Evolutionary conservation across 2,113 vertebrate species (phyloP), one percentile per base, ranked within the genome.

Genomic region (Lamprologus ornatipinnis): DNA sequence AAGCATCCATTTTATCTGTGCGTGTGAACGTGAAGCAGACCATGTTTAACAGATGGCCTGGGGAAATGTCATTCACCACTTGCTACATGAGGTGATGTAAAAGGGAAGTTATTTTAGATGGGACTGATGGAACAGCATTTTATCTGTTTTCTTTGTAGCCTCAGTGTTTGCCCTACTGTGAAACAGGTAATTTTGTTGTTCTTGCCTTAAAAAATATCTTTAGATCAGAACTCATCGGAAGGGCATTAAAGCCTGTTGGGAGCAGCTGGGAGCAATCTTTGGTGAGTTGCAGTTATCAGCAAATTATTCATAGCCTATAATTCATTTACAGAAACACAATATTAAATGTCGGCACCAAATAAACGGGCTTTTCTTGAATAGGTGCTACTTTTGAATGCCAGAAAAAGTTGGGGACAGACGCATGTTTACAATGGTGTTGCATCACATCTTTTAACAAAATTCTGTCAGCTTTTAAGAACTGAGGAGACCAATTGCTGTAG

Each of bases 51-150:
- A 86, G 84, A 28, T 79, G 68, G 94, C 94, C 91, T 6, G 45
- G 60, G 89, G 92, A 94, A 94, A 95, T 95, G 93, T 93, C 93
- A 86, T 89, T 78, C 73, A 51, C 23, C 45, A 49, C 26, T 92
- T 87, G 19, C 80, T 80, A n/a, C 82, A 37, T 82, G 83, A 87
- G 85, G 84, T 89, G 91, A 90, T 80, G 90, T 90, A 82, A 89
- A 91, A 91, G 82, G 87, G 83, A 88, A 91, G 82, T 85, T 23
- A 88, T 90, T 92, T 91, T 85, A 63, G 65, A 60, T 57, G 81
- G n/a, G 81, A 80, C 53, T 53, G 68, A 89, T 14, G 54, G 80
- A 90, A 84, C 79, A 79, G 21, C 81, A n/a, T 89, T 91, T 92
- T 81, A 91, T 92, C 85, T 65, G 68, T 91, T 92, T 91, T 78